phyloP scores from a whole-genome alignment of 1,140 invertebrate species.

The Belonocnema kinseyi region DNA sequence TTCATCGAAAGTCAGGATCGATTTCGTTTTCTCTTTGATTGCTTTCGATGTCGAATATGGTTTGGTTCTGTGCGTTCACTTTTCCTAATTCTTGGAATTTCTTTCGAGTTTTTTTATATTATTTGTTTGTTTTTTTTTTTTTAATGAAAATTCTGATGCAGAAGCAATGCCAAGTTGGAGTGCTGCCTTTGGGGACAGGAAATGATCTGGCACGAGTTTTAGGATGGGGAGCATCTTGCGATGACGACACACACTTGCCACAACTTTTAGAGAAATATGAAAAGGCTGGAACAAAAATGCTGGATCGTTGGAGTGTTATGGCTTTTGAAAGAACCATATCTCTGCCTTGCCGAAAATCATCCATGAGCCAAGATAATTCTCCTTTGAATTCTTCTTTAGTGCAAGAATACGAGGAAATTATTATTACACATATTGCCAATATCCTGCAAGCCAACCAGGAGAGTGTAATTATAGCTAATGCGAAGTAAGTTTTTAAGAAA shows the following conservation, averaged over 20 bases:
- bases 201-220: slow-evolving; percentile 96
- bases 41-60: neutral
- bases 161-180: slow-evolving; percentile 94
- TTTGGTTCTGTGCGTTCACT: neutral
- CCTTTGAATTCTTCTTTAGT: slow-evolving; percentile 73
- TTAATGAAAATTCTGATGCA: slow-evolving; percentile 64
- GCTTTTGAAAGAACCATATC: slow-evolving; percentile 88
- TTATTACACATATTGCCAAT: slow-evolving; percentile 88
- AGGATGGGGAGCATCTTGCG: slow-evolving; percentile 97
- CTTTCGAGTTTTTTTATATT: neutral
- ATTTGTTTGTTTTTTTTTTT: neutral
- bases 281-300: slow-evolving; percentile 95
- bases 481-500: slow-evolving; percentile 78
- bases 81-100: slow-evolving; percentile 36
- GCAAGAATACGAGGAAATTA: slow-evolving; percentile 86
- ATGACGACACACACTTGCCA: slow-evolving; percentile 95
- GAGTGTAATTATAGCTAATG: slow-evolving; percentile 83
- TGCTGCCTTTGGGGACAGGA: slow-evolving; percentile 95
- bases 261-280: slow-evolving; percentile 95
- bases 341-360: slow-evolving; percentile 77
- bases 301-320: slow-evolving; percentile 97
- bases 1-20: neutral
- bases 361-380: slow-evolving; percentile 76
- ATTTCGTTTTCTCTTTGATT: neutral
- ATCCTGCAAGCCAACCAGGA: slow-evolving; percentile 92